Conservation (phyloP, 2,888 invertebrate genomes). For the Caenorhabditis virilis region DNA sequence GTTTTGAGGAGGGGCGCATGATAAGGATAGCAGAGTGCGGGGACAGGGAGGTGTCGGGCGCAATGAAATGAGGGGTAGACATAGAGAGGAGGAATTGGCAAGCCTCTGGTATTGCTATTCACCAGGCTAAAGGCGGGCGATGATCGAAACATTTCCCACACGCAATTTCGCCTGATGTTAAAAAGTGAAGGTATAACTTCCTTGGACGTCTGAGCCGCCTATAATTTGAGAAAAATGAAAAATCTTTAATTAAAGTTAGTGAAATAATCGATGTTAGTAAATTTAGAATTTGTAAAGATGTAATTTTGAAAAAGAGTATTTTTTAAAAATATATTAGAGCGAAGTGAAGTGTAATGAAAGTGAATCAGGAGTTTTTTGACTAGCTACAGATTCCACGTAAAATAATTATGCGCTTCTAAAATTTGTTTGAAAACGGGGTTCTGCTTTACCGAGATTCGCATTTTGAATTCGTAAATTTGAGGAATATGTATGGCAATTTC, state of each 20-base stretch:
- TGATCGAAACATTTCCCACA: conserved; percentile 39
- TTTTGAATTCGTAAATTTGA: too few relatives aligned
- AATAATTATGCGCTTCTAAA: too few relatives aligned
- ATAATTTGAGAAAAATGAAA: neutral
- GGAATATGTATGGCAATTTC: too few relatives aligned
- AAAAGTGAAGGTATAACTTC: conserved; percentile 33
- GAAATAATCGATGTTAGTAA: too few relatives aligned
- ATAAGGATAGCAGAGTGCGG: conserved; percentile 16
- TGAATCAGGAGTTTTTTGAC: too few relatives aligned
- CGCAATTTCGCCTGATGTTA: conserved; percentile 38
- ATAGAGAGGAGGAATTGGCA: neutral
- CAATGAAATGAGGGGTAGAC: neutral
- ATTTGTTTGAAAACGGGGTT: too few relatives aligned
- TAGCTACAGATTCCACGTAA: too few relatives aligned
- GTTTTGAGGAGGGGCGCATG: conserved; percentile 13
- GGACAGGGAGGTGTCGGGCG: conserved; percentile 21
- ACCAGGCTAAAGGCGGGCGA: conserved; percentile 33
- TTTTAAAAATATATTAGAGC: too few relatives aligned
- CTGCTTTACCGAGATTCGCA: too few relatives aligned
- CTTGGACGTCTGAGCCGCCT: conserved; percentile 45
- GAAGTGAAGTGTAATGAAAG: too few relatives aligned
- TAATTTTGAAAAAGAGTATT: too few relatives aligned
- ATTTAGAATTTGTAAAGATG: too few relatives aligned
- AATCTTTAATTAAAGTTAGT: neutral
- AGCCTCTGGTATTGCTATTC: conserved; percentile 31